phyloP scores from a whole-genome alignment of 1,140 invertebrate species.

The Polyergus mexicanus region DNA sequence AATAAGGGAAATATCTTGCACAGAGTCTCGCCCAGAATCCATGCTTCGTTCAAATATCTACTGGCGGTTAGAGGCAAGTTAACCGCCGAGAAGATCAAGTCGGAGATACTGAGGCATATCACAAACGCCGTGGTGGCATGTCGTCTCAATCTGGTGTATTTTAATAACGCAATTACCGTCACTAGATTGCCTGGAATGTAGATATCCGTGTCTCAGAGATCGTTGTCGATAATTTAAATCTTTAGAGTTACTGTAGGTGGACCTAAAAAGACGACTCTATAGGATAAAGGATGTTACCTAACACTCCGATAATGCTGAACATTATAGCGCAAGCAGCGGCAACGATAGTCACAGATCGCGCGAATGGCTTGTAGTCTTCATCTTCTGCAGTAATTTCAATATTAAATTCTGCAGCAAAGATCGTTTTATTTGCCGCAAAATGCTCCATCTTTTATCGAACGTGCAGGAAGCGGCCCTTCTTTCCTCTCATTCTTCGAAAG shows the following conservation, averaged over 20 bases:
- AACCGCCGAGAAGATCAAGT: conserved; percentile 94
- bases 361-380: conserved; percentile 81
- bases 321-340: conserved; percentile 92
- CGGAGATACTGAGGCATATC: conserved; percentile 94
- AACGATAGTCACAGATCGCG: conserved; percentile 91
- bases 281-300: conserved; percentile 87
- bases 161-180: conserved; percentile 92
- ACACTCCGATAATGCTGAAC: conserved; percentile 92
- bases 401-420: conserved; percentile 28
- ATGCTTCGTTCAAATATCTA: conserved; percentile 93
- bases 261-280: neutral
- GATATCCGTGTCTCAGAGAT: neutral
- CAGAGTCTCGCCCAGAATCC: conserved; percentile 92
- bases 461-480: neutral
- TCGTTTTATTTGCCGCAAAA: conserved; percentile 61
- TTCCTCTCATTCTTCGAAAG: conserved; percentile 14
- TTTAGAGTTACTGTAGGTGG: neutral
- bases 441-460: conserved; percentile 62
- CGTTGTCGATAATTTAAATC: neutral
- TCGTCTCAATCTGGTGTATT: conserved; percentile 91
- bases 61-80: conserved; percentile 94
- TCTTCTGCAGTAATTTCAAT: conserved; percentile 37
- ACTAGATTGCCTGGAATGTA: conserved; percentile 91
- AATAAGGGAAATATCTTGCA: conserved; percentile 95
- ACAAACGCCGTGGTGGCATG: conserved; percentile 96